Base-by-base conservation (phyloP, 2,113 vertebrate genomes). In the Dicaeum eximium region DNA sequence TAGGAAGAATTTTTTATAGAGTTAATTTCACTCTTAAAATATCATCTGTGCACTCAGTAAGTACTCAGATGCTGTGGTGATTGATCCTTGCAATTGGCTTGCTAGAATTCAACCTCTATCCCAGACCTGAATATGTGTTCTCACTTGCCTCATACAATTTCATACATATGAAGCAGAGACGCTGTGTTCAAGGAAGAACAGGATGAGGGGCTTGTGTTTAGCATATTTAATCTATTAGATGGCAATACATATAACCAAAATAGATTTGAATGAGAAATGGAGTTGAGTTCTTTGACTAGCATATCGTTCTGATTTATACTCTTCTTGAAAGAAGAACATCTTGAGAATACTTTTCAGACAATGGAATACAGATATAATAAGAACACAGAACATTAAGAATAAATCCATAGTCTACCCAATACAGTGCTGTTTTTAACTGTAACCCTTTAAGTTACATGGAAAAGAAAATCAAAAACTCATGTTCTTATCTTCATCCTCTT, bases 141-240 rank as follows among this genome's bases (percentile, higher is more conserved):
- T 66, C 60, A 90, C 82, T 82, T 65, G 57, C 71, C 60, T 83
- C 82, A 77, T 54, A 50, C 21, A 27, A 37, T 80, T 77, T 82
- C 64, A 83, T 65, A 86, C 47, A 80, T 35, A 90, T 53, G 84
- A 89, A 89, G 86, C 61, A 91, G 69, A 53, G 35, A 86, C 20
- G 38, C 38, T 88, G 44, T 60, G 44, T 47, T 71, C 40, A 33
- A 72, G 40, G 25, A 93, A 79, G 40, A 95, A 81, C 20, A 91
- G 89, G 69, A 92, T 79, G 61, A 91, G 45, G 10, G 28, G 44
- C n/a, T 93, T 90, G 42, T 47, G 56, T 83, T 80, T 94, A 96
- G 91, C 80, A 79, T 94, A 95, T 96, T 97, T 94, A 92, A 93
- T 92, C 92, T 96, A 96, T 96, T 97, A 97, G 83, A 92, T 91